A percentile compares a stretch with the other conserved stretches of the same genome.
These are phyloP conservation scores for Hyperoplus lanceolatus DNA, from an alignment of 2,797 vertebrate genomes.

Conservation along the genomic window DNA sequence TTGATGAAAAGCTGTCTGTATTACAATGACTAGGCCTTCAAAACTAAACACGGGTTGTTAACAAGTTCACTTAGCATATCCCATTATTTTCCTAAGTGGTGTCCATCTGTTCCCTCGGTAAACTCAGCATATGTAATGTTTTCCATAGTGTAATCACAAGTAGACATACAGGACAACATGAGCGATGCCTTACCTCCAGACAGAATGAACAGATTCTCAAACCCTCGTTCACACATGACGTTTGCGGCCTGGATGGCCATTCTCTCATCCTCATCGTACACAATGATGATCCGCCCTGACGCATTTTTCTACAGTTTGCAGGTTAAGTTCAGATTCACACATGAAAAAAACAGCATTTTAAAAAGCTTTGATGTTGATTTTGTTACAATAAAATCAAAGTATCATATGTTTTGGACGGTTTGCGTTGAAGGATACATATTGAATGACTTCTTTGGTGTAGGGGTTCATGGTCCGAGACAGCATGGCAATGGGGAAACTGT, in stretches of 20 bases:
- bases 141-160: background rate
- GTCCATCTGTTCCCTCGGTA: no score
- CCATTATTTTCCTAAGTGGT: no score
- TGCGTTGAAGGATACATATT: constrained; percentile 94
- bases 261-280: constrained; percentile 95
- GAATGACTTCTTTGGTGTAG: constrained; percentile 91
- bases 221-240: constrained; percentile 94
- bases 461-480: constrained; percentile 95
- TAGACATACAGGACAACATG: background rate
- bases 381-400: background rate
- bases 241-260: constrained; percentile 93
- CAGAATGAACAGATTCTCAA: constrained; percentile 96
- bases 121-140: no score
- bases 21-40: no score
- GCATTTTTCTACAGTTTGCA: constrained; percentile 88
- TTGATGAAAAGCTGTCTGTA: no score
- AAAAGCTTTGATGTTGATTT: background rate
- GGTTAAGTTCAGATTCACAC: constrained; percentile 76
- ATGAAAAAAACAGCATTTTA: background rate
- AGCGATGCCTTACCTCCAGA: constrained; percentile 89
- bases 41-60: no score
- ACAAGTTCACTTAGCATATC: no score
- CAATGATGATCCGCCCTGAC: constrained; percentile 92
- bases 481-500: constrained; percentile 90
- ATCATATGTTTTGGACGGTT: background rate